These are phyloP conservation scores for Trematomus loennbergii DNA, from an alignment of 2,113 vertebrate genomes.

Conservation along the genomic window DNA sequence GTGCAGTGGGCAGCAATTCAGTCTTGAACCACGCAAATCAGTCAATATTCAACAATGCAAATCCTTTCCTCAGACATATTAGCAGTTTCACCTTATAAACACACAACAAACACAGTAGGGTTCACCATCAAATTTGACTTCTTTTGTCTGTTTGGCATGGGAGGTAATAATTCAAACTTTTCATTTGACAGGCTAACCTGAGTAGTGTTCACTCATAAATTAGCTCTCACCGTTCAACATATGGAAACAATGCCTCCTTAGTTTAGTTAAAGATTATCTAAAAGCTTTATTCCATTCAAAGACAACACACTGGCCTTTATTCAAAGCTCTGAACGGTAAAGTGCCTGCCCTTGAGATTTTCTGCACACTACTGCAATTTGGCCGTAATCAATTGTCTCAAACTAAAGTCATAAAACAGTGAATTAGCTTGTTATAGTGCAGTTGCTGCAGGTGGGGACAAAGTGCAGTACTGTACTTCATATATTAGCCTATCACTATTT, in stretches of 20 bases:
- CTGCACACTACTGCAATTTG: slow-evolving; percentile 11
- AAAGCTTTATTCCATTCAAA: slow-evolving; percentile 1
- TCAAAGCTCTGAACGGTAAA: background rate
- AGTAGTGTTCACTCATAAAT: background rate
- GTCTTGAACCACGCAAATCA: no score
- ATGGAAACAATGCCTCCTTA: background rate
- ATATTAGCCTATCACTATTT: slow-evolving; percentile 17
- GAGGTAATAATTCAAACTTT: slow-evolving; percentile 1
- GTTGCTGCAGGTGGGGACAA: slow-evolving; percentile 50
- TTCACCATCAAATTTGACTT: background rate
- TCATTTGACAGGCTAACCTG: background rate
- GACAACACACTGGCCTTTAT: background rate
- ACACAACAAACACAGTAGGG: background rate
- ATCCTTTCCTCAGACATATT: no score
- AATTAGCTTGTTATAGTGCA: slow-evolving; percentile 27
- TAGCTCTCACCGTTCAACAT: background rate
- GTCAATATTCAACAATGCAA: no score
- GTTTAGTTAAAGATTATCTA: background rate
- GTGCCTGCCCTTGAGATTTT: background rate
- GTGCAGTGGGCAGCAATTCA: no score
- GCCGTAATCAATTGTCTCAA: slow-evolving; percentile 20
- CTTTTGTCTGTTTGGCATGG: background rate
- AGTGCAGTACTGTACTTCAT: slow-evolving; percentile 41
- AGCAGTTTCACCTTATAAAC: no score
- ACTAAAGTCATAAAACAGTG: slow-evolving; percentile 60